These are phyloP conservation scores for Pediacus dermestoides DNA, from an alignment of 2,888 invertebrate genomes.

Conservation along the genomic window DNA sequence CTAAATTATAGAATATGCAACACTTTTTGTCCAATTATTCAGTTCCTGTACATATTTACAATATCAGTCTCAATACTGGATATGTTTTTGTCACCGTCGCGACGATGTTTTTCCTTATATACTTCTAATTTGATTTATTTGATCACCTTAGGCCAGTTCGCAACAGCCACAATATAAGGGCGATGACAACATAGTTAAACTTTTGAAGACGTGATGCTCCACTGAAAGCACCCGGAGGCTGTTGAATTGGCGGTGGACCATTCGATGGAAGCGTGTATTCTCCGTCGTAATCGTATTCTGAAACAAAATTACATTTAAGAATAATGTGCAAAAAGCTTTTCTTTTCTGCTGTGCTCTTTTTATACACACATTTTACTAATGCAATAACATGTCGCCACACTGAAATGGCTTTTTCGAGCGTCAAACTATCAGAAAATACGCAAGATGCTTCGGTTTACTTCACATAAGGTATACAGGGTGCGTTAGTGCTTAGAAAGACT, in stretches of 20 bases:
- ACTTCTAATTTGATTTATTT: slow-evolving; percentile 23
- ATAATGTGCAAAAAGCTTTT: slow-evolving; percentile 16
- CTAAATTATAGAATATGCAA: slow-evolving; percentile 13
- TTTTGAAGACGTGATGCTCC: slow-evolving; percentile 25
- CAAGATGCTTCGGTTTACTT: no score
- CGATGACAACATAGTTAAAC: slow-evolving; percentile 22
- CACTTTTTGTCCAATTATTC: no score
- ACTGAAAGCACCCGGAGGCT: slow-evolving; percentile 47
- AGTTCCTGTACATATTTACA: slow-evolving; percentile 2
- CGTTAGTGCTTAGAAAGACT: no score
- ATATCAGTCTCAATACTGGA: slow-evolving; percentile 37
- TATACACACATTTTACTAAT: no score
- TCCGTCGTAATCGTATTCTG: slow-evolving; percentile 48
- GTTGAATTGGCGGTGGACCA: slow-evolving; percentile 47
- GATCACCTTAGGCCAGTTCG: slow-evolving; percentile 37
- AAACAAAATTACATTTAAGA: slow-evolving; percentile 31
- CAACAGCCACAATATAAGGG: slow-evolving; percentile 21
- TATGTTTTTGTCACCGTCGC: slow-evolving; percentile 28
- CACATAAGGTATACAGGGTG: no score
- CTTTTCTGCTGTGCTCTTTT: slow-evolving; percentile 10
- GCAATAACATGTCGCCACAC: no score
- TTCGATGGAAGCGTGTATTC: slow-evolving; percentile 48
- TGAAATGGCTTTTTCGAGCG: no score
- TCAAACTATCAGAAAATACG: no score
- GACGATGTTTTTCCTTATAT: slow-evolving; percentile 19